Percentiles rank a stretch among this genome's conserved stretches.
phyloP scores from a whole-genome alignment of 2,888 invertebrate genomes.

The Parelbella ahira region DNA sequence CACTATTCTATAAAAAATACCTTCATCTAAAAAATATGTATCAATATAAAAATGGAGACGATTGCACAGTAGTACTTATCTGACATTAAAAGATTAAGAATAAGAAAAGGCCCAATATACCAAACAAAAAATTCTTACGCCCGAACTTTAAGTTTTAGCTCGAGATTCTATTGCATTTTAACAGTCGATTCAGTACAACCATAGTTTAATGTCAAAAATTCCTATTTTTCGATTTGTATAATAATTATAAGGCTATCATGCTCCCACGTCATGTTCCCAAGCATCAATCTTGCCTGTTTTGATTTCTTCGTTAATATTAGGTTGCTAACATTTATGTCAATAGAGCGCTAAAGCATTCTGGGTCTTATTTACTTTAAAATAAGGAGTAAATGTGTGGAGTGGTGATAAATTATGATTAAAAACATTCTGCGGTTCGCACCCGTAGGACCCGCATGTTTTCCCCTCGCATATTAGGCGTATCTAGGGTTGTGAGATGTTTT shows the following conservation, averaged over 20 bases:
- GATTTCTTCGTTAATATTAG: conserved; percentile 63
- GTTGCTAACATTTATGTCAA: conserved; percentile 48
- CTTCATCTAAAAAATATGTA: too few relatives aligned
- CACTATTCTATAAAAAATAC: too few relatives aligned
- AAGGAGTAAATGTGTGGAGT: conserved; percentile 34
- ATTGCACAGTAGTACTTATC: too few relatives aligned
- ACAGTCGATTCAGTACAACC: too few relatives aligned
- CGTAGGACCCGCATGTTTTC: conserved; percentile 64
- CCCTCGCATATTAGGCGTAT: conserved; percentile 52
- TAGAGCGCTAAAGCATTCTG: conserved; percentile 22
- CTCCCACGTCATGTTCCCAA: conserved; percentile 65
- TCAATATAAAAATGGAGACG: too few relatives aligned
- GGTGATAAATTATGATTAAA: conserved; percentile 34
- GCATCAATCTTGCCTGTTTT: conserved; percentile 69
- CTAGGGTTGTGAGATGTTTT: too few relatives aligned
- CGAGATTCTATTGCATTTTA: too few relatives aligned
- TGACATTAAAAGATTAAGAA: too few relatives aligned
- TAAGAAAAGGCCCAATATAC: too few relatives aligned
- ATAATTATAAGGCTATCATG: conserved; percentile 40
- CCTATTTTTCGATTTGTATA: conserved; percentile 1
- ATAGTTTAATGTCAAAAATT: too few relatives aligned
- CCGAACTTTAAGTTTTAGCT: too few relatives aligned
- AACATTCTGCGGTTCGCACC: conserved; percentile 38
- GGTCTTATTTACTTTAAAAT: conserved; percentile 15
- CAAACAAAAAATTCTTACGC: too few relatives aligned